phyloP scores from a whole-genome alignment of 2,888 invertebrate genomes.

The Sarcophaga subvicina region DNA sequence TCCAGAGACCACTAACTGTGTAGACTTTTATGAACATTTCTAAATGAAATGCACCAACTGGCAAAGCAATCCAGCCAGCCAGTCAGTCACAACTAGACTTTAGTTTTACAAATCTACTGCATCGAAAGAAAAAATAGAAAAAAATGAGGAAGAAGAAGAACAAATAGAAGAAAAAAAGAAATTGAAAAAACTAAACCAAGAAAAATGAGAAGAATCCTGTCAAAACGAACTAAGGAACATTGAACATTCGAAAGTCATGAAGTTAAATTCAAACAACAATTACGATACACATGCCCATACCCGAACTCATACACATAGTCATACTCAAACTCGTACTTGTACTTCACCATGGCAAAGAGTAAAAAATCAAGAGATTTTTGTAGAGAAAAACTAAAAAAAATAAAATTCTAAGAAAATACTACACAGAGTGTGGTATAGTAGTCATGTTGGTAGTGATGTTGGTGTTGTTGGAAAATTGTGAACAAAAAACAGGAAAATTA shows the following conservation, averaged over 20 bases:
- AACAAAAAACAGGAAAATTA: conserved; percentile 6
- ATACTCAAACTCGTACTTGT: background rate
- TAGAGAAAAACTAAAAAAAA: background rate
- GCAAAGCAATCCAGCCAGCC: background rate
- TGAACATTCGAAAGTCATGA: conserved; percentile 13
- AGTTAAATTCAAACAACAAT: conserved; percentile 29
- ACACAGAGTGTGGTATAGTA: background rate
- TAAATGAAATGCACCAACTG: background rate
- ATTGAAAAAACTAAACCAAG: background rate
- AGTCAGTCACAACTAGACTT: background rate
- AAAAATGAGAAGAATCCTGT: conserved; percentile 22
- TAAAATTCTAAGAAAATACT: background rate
- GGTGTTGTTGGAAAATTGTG: background rate
- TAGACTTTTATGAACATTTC: conserved; percentile 6
- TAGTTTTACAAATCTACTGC: no score
- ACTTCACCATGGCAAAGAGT: background rate
- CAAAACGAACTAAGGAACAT: conserved; percentile 19
- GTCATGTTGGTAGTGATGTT: background rate
- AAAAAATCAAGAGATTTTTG: background rate
- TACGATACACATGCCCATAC: background rate
- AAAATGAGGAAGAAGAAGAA: no score
- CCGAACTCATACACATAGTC: no score
- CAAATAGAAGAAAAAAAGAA: background rate
- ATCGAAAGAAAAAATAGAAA: no score
- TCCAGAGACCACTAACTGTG: conserved; percentile 44